These are phyloP conservation scores for Dicaeum eximium DNA, from an alignment of 2,113 vertebrate species.

Conservation along the genomic window DNA sequence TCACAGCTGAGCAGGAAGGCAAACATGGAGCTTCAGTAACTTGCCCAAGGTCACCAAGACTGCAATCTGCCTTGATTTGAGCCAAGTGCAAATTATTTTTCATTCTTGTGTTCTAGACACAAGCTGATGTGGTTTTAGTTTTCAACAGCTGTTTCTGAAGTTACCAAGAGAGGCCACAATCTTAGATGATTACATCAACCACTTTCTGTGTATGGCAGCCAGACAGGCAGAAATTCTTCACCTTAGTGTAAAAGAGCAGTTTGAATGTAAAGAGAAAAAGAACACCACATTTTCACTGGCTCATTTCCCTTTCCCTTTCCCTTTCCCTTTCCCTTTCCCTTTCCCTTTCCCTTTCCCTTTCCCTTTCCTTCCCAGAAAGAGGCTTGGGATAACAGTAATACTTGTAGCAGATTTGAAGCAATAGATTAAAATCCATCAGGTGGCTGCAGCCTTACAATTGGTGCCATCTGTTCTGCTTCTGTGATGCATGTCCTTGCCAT, in stretches of 20 bases:
- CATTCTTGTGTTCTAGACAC: neutral
- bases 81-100: neutral
- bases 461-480: neutral
- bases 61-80: constrained; percentile 47
- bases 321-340: too few relatives aligned
- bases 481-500: too few relatives aligned
- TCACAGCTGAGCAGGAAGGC: constrained; percentile 54
- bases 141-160: neutral
- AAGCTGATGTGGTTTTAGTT: neutral
- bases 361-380: neutral
- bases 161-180: neutral
- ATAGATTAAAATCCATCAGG: neutral
- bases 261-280: neutral
- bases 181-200: neutral
- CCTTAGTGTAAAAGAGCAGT: neutral
- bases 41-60: constrained; percentile 61
- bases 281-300: neutral
- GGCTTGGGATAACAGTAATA: neutral
- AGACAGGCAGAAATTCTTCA: neutral
- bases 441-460: neutral
- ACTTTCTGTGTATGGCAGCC: neutral
- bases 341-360: too few relatives aligned
- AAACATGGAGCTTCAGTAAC: constrained; percentile 25
- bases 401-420: neutral
- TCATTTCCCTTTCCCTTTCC: too few relatives aligned